Conservation (phyloP, 2,797 vertebrate species). For the Falco columbarius region DNA sequence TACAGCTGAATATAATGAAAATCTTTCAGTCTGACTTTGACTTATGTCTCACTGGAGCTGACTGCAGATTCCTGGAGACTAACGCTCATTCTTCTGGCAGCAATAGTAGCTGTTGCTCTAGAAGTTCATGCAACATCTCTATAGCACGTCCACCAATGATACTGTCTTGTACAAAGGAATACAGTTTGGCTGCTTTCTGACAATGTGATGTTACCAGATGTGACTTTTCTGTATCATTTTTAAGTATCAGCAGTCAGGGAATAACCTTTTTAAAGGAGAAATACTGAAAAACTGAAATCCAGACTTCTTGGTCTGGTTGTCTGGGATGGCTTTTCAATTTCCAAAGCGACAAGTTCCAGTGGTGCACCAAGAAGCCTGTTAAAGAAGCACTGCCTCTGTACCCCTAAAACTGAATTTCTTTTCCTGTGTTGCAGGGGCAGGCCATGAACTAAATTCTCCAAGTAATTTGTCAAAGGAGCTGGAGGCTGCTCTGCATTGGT, state of each 20-base stretch:
- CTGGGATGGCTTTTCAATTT: background rate
- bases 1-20: constrained; percentile 33
- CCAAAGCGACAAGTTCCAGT: background rate
- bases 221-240: background rate
- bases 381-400: background rate
- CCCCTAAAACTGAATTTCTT: background rate
- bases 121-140: background rate
- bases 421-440: background rate
- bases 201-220: background rate
- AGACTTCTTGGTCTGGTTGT: background rate
- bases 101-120: background rate
- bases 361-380: background rate
- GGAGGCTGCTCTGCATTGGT: background rate
- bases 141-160: background rate
- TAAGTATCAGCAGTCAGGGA: background rate
- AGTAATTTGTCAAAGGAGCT: background rate
- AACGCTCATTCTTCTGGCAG: background rate
- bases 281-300: background rate
- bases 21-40: constrained; percentile 17
- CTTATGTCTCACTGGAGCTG: background rate
- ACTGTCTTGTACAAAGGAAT: background rate
- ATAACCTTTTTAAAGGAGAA: background rate
- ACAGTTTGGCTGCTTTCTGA: background rate
- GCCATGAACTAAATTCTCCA: background rate
- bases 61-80: constrained; percentile 21